Conservation (phyloP, 2,797 vertebrate species). For the Coracias cyanogaster region DNA sequence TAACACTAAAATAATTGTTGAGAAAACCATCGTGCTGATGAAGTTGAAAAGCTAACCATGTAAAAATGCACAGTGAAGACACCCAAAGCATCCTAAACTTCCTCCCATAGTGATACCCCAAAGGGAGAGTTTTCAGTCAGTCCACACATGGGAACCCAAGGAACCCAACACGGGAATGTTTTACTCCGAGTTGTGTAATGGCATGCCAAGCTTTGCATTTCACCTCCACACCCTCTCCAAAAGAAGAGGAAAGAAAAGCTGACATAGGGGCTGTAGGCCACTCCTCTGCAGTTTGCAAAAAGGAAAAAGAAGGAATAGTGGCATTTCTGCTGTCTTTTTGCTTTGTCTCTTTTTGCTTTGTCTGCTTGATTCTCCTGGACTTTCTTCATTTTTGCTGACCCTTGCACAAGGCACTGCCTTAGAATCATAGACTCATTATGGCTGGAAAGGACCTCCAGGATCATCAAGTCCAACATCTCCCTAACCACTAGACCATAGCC, state of each 20-base stretch:
- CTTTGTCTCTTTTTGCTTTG: background rate
- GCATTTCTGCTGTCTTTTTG: background rate
- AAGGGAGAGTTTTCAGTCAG: background rate
- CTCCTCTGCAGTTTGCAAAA: background rate
- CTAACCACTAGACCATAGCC: too few species aligned
- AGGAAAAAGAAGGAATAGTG: background rate
- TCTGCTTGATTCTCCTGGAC: background rate
- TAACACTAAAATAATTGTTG: background rate
- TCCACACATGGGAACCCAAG: background rate
- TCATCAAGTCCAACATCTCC: too few species aligned
- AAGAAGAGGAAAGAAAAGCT: background rate
- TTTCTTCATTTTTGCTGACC: background rate
- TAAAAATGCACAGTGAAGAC: background rate
- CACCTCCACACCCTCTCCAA: conserved; percentile 10
- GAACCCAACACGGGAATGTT: background rate
- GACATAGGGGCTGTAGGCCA: background rate
- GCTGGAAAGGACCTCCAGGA: too few species aligned
- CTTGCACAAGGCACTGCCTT: background rate
- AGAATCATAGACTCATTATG: background rate
- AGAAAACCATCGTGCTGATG: background rate
- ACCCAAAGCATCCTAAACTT: background rate
- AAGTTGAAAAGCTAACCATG: background rate
- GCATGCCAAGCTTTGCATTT: conserved; percentile 29
- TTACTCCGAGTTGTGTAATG: background rate
- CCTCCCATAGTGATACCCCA: background rate